Conservation (phyloP, 1,140 invertebrate genomes). For the Nylanderia fulva region DNA sequence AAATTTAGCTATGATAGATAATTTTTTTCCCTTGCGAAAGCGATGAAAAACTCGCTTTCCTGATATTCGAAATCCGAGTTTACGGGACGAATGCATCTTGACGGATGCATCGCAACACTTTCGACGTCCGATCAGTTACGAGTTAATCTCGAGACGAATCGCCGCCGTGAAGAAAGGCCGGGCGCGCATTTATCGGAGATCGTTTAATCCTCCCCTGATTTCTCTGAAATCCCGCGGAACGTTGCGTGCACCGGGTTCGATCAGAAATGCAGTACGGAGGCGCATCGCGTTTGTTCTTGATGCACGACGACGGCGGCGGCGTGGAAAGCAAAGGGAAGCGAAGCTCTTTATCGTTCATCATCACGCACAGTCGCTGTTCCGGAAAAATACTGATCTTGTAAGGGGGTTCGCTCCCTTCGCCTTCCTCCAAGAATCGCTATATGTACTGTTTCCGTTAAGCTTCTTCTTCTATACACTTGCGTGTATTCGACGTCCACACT, state of each 20-base stretch:
- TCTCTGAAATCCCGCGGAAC: conserved; percentile 31
- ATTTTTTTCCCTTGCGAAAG: too few relatives aligned
- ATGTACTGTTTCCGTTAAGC: neutral
- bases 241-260: conserved; percentile 46
- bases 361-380: conserved; percentile 50
- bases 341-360: conserved; percentile 41
- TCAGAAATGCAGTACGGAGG: conserved; percentile 18
- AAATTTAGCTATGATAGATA: too few relatives aligned
- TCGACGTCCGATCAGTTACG: conserved; percentile 44
- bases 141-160: conserved; percentile 41
- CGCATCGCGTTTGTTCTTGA: conserved; percentile 38
- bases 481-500: neutral
- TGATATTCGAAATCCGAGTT: conserved; percentile 1
- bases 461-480: neutral
- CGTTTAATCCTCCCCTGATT: conserved; percentile 41
- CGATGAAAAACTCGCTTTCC: neutral
- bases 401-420: neutral
- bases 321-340: neutral
- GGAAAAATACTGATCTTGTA: conserved; percentile 44
- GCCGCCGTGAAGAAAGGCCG: conserved; percentile 23
- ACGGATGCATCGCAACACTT: neutral
- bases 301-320: conserved; percentile 8
- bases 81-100: neutral
- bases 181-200: conserved; percentile 44
- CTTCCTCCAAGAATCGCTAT: neutral